Base-by-base conservation (phyloP, 1,140 invertebrate genomes). In the Hylaeus volcanicus region DNA sequence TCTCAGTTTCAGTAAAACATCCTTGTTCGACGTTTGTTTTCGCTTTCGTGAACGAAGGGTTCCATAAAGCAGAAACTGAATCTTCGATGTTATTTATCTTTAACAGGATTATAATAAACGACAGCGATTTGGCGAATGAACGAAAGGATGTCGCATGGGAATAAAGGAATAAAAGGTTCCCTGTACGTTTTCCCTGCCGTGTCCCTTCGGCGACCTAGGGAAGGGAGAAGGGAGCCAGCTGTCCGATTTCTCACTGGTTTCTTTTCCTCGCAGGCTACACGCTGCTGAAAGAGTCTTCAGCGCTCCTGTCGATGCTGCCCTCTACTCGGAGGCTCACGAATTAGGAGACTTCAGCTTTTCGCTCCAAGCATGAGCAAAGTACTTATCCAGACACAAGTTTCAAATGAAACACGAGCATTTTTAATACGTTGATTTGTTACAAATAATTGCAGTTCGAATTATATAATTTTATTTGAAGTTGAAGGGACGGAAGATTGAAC, bases 291-390 rank as follows among this genome's bases (percentile, higher is more conserved):
- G 58, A 74, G 51, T 75, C 56, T 55, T 74, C 56, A 8, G 14
- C n/a, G 66, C 64, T 81, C 86, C n/a, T 86, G 82, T 87, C 63
- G 78, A 55, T 87, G 86, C 86, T 87, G 86, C 86, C 58, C 85
- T 55, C 86, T 87, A 64, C 61, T 63, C 71, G 82, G 61, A 65
- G 68, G 53, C 1, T 14, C 11, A 14, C 12, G 69, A 15, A 71
- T 76, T 14, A n/a, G 26, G 4, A 14, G 39, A 2, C 15, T 5
- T 5, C n/a, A 0, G 8, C 9, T 26, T 45, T 8, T 51, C 26
- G 2, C 65, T 26, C 26, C 26, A 26, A 26, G 26, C 26, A 26
- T 0, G 26, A 26, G 26, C 26, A 26, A 26, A 26, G 26, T 26
- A 26, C 26, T 26, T 26, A 26, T 26, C 0, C 26, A 26, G 26